These are phyloP conservation scores for Cichladusa arquata DNA, from an alignment of 2,113 vertebrate species.

Conservation along the genomic window DNA sequence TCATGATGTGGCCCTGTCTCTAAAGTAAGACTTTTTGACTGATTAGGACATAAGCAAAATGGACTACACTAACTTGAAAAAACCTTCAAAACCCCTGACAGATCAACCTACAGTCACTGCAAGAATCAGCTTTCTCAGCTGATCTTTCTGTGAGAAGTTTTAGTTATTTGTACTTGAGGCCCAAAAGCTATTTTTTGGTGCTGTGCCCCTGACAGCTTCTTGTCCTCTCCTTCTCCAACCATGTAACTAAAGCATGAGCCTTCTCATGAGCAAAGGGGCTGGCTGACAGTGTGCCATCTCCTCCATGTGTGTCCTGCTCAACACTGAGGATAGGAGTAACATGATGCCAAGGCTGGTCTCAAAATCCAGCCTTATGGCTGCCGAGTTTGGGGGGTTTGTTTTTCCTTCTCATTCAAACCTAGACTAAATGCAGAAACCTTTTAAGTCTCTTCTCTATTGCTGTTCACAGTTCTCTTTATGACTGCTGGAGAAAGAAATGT, in stretches of 20 bases:
- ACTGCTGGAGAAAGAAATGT: not conserved
- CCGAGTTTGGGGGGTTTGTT: not conserved
- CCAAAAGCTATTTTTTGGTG: not conserved
- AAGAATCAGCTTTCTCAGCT: not conserved
- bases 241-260: not conserved
- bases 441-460: not conserved
- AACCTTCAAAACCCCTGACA: not conserved
- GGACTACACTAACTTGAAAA: not conserved
- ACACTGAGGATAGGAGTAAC: not conserved
- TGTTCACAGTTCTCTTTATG: not conserved
- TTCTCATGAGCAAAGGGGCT: not conserved
- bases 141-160: slow-evolving; percentile 1
- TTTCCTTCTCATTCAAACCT: not conserved
- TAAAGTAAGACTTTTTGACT: not conserved
- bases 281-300: not conserved
- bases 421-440: not conserved
- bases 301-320: fast-evolving
- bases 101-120: not conserved
- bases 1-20: not conserved
- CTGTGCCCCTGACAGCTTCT: not conserved
- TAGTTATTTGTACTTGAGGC: not conserved
- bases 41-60: not conserved
- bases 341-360: not conserved
- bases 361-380: not conserved
- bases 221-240: not conserved